Percentiles rank a stretch among this genome's conserved stretches.
These are phyloP conservation scores for Rapana venosa DNA, from an alignment of 2,888 invertebrate species.

Conservation along the genomic window DNA sequence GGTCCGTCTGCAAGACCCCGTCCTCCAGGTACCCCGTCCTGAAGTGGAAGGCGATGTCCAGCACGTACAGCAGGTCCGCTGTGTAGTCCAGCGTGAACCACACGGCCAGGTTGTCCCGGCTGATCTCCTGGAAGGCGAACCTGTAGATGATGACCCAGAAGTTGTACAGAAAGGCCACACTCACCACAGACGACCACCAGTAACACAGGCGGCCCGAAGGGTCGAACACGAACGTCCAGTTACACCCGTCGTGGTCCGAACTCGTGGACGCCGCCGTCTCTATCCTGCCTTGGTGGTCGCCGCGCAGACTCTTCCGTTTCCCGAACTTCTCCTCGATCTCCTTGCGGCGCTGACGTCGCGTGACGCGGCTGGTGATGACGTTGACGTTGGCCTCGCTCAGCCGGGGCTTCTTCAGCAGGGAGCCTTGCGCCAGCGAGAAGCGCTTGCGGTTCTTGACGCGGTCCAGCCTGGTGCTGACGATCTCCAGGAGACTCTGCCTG, in stretches of 20 bases:
- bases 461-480: slow-evolving; percentile 86
- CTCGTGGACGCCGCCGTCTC: slow-evolving; percentile 76
- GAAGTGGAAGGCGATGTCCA: slow-evolving; percentile 98
- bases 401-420: slow-evolving; percentile 83
- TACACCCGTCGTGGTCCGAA: slow-evolving; percentile 83
- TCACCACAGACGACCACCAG: slow-evolving; percentile 78
- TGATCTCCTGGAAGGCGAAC: slow-evolving; percentile 98
- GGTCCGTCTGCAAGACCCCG: slow-evolving; percentile 97
- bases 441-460: slow-evolving; percentile 80
- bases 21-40: slow-evolving; percentile 98
- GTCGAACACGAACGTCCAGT: slow-evolving; percentile 94
- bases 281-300: slow-evolving; percentile 36
- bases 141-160: slow-evolving; percentile 90
- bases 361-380: slow-evolving; percentile 82
- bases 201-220: slow-evolving; percentile 91
- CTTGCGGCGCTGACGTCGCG: slow-evolving; percentile 76
- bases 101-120: slow-evolving; percentile 88
- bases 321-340: slow-evolving; percentile 79
- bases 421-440: slow-evolving; percentile 83
- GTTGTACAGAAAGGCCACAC: slow-evolving; percentile 78
- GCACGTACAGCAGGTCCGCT: slow-evolving; percentile 95
- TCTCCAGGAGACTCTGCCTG: slow-evolving; percentile 83
- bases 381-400: slow-evolving; percentile 81
- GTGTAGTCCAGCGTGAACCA: slow-evolving; percentile 99
- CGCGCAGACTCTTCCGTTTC: slow-evolving; percentile 68